Base-by-base conservation (phyloP, 1,140 invertebrate species). In the Zaprionus davidi region DNA sequence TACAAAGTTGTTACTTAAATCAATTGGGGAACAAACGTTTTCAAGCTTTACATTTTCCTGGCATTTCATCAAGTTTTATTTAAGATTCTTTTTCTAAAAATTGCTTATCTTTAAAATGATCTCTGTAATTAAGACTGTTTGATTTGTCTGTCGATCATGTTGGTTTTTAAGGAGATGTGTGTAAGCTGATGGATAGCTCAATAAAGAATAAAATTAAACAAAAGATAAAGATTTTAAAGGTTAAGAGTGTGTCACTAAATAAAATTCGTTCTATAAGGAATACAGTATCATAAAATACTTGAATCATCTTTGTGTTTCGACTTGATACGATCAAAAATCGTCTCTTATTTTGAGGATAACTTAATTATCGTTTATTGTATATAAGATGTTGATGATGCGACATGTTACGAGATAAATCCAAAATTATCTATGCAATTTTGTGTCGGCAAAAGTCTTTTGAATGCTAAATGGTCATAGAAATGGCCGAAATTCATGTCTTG, bases 361-460 rank as follows among this genome's bases (percentile, higher is more conserved):
- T n/a, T 41, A 44, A 44, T 44, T 46, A 44, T 6, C 17, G 4
- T 20, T 22, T 9, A 3, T 4, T 22, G 2, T 24, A 51, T 13
- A 22, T 2, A 51, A 24, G 7, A 4, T 9, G 15, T 20, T 20
- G 34, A 56, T 44, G 49, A 66, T 31, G 36, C 38, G n/a, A 44
- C 44, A 12, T 22, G 13, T 24, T 11, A 11, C 55, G 11, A 17
- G 4, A 22, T 22, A 3, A 17, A 11, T 7, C 41, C 17, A 13
- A 12, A 49, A 74, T 71, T 31, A 72, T 41, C 34, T 68, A 56
- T 59, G 44, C 64, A 70, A 65, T 26, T 72, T 56, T 51, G 11
- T 51, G 78, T 66, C 82, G 78, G 81, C 69, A 34, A 53, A 55
- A 58, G 41, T 70, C 70, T 55, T 86, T 86, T 87, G 83, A 82